Evolutionary conservation across 2,797 vertebrate genomes (phyloP), one percentile per base, ranked within the genome.

Genomic region (Todus mexicanus): DNA sequence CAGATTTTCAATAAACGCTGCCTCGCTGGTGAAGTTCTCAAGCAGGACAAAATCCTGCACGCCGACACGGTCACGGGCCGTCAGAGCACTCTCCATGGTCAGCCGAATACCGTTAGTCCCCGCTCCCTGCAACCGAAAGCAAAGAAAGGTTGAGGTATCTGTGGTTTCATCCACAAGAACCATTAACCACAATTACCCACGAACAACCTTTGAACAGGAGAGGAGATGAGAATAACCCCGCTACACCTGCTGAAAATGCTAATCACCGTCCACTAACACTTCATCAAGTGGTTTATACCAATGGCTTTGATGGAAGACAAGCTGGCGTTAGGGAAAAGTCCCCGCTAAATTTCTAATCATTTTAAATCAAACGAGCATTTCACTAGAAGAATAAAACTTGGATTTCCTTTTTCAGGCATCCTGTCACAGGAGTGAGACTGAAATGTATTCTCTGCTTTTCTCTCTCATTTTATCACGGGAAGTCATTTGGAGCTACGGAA

Each of bases 31-130:
- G 98, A 98, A 98, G 97, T 99, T 99, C 96, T 99, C 99, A 73
- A 99, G 97, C 95, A 99, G 98, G 95, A 99, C 99, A 40, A 99
- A 99, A 94, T 99, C 99, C 98, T 99, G 99, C 87, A 99, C 99
- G 2, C 99, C 99, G 4, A 99, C 99, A 11, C 99, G 98, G 97
- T 99, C 99, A n/a, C 99, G 98, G 92, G 99, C 99, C 0, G 99
- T 99, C 97, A 99, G 98, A 57, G 99, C 99, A 7, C 98, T 99
- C 98, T 99, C 99, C 99, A 99, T 99, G 97, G 98, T 98, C 85
- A 98, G 97, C 76, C 98, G 98, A 65, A 99, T 97, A 64, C 99
- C 98, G 98, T 99, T 99, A 88, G 98, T 98, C 73, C 98, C 98
- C 90, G 98, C 97, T 93, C 98, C 98, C 99, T 99, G 94, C 82